Percentiles rank a stretch among this genome's conserved stretches.
These are phyloP conservation scores for Catocala nupta DNA, from an alignment of 2,888 invertebrate genomes.

Conservation along the genomic window DNA sequence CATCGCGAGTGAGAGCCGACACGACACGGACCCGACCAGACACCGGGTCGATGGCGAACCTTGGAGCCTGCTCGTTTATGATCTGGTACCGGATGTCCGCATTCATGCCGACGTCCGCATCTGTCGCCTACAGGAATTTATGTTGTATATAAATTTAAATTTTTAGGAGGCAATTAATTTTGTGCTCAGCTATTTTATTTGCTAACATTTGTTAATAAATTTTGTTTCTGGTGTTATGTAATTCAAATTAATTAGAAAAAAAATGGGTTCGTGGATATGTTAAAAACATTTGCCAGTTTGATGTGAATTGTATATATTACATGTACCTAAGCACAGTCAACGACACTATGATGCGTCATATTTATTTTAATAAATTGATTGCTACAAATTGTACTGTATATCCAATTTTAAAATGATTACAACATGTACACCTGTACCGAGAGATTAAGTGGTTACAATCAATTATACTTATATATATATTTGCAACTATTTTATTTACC, in stretches of 20 bases:
- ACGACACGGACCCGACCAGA: slow-evolving; percentile 92
- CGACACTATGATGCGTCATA: too few relatives aligned
- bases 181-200: background rate
- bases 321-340: too few relatives aligned
- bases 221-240: background rate
- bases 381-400: too few relatives aligned
- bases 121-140: slow-evolving; percentile 87
- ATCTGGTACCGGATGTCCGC: slow-evolving; percentile 94
- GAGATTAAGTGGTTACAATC: too few relatives aligned
- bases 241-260: background rate
- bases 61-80: slow-evolving; percentile 91
- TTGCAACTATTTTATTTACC: slow-evolving; percentile 71
- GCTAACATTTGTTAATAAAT: background rate
- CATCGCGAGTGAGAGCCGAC: slow-evolving; percentile 89
- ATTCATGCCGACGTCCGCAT: slow-evolving; percentile 92
- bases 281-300: too few relatives aligned
- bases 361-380: too few relatives aligned
- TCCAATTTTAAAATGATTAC: too few relatives aligned
- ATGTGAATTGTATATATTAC: too few relatives aligned
- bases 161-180: background rate
- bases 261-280: too few relatives aligned
- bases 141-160: slow-evolving; percentile 8
- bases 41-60: slow-evolving; percentile 92
- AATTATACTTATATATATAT: too few relatives aligned
- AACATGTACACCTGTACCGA: too few relatives aligned